Evolutionary conservation across 2,888 invertebrate genomes (phyloP).

Genomic region (Toxonevra muliebris): DNA sequence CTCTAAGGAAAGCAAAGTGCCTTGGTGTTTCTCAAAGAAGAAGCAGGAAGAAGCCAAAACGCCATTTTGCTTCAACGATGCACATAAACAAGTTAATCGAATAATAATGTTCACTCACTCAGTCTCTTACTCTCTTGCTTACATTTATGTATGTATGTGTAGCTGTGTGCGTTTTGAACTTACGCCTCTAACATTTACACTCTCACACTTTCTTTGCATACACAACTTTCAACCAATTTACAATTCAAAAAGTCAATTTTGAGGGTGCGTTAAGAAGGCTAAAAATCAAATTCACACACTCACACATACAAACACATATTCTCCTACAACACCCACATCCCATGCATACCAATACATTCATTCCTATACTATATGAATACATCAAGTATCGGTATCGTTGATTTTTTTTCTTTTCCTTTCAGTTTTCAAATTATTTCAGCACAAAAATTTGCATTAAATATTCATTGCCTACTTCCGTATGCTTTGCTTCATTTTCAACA

Average conservation of each 20-base stretch:
- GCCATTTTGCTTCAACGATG: neutral
- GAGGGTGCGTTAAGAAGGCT: constrained; percentile 19
- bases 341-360: too few relatives aligned
- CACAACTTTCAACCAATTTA: constrained; percentile 25
- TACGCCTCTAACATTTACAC: neutral
- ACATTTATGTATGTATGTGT: neutral
- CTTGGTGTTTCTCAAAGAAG: neutral
- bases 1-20: neutral
- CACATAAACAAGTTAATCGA: constrained; percentile 31
- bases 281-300: constrained; percentile 26
- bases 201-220: constrained; percentile 5
- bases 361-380: neutral
- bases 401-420: constrained; percentile 22
- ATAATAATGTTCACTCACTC: constrained; percentile 21
- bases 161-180: constrained; percentile 1
- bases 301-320: neutral
- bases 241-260: constrained; percentile 30
- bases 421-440: constrained; percentile 34
- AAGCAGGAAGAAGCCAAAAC: constrained; percentile 2
- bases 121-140: too few relatives aligned
- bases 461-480: constrained; percentile 36
- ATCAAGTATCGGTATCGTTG: neutral
- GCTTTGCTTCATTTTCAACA: neutral
- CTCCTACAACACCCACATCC: too few relatives aligned
- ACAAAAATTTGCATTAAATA: constrained; percentile 36